These are phyloP conservation scores for Melolontha melolontha DNA, from an alignment of 2,888 invertebrate genomes.

Conservation along the genomic window DNA sequence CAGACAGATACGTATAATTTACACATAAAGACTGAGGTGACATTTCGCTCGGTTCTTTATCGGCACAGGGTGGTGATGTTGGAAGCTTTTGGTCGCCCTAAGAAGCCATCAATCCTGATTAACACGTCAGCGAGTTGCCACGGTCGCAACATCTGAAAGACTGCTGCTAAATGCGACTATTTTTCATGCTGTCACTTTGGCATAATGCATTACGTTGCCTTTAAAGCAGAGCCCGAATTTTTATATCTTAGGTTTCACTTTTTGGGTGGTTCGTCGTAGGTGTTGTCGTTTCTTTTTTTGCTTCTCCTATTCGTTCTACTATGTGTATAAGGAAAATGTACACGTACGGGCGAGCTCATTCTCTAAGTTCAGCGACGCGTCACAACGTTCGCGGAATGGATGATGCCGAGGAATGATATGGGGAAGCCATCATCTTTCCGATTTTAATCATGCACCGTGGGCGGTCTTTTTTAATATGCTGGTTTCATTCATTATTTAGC, in stretches of 20 bases:
- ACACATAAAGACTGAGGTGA: conserved; percentile 34
- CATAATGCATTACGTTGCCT: conserved; percentile 57
- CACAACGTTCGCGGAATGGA: conserved; percentile 43
- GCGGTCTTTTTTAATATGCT: conserved; percentile 44
- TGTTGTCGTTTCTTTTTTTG: conserved; percentile 10
- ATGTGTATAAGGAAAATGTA: not conserved
- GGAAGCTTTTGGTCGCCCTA: conserved; percentile 29
- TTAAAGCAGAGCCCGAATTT: conserved; percentile 17
- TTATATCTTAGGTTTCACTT: conserved; percentile 28
- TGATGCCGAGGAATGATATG: conserved; percentile 48
- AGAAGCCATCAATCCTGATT: conserved; percentile 60
- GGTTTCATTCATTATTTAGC: conserved; percentile 25
- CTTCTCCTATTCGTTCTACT: not conserved
- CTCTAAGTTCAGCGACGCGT: conserved; percentile 49
- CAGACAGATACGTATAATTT: conserved; percentile 25
- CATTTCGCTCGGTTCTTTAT: conserved; percentile 36
- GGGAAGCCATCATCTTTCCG: conserved; percentile 44
- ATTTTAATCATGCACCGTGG: conserved; percentile 47
- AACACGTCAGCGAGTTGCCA: conserved; percentile 55
- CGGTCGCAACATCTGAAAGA: conserved; percentile 52
- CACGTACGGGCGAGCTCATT: conserved; percentile 22
- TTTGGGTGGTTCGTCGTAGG: conserved; percentile 33
- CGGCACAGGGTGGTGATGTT: conserved; percentile 23
- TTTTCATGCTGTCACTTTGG: conserved; percentile 60
- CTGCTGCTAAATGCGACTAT: conserved; percentile 58